Conservation (phyloP, 1,140 invertebrate species). For the Lysiphlebus fabarum region DNA sequence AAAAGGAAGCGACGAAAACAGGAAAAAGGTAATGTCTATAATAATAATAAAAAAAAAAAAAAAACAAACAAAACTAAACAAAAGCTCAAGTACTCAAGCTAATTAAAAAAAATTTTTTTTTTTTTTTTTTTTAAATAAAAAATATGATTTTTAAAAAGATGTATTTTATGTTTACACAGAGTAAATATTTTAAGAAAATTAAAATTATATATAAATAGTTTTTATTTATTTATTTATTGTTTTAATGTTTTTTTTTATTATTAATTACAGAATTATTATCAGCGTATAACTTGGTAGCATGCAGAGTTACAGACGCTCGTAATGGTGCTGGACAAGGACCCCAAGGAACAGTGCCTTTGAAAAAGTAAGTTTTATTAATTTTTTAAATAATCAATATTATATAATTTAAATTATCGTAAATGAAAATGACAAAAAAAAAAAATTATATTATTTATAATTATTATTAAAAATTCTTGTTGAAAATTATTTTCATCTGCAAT, state of each 20-base stretch:
- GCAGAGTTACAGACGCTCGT: slow-evolving; percentile 86
- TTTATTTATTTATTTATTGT: not conserved
- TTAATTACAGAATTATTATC: slow-evolving; percentile 62
- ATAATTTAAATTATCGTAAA: too few species aligned
- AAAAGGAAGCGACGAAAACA: slow-evolving; percentile 93
- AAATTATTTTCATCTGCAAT: too few species aligned
- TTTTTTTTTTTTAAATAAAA: not conserved
- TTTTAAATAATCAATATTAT: too few species aligned
- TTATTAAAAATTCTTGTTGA: too few species aligned
- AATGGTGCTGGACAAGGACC: slow-evolving; percentile 76
- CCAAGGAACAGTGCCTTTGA: slow-evolving; percentile 95
- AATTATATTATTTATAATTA: too few species aligned
- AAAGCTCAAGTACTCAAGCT: not conserved
- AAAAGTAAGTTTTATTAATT: slow-evolving; percentile 75
- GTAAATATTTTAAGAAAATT: slow-evolving; percentile 94
- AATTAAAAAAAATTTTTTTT: not conserved
- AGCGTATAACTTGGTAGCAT: slow-evolving; percentile 97
- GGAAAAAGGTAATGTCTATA: slow-evolving; percentile 79
- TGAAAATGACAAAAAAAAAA: too few species aligned
- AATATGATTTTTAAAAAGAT: not conserved
- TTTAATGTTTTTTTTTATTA: slow-evolving; percentile 44
- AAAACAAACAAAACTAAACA: slow-evolving; percentile 11
- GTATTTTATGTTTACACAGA: slow-evolving; percentile 65
- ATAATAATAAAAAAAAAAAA: not conserved
- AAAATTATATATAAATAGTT: slow-evolving; percentile 54